phyloP scores from a whole-genome alignment of 2,888 invertebrate genomes.

The Sinotaia quadrata region DNA sequence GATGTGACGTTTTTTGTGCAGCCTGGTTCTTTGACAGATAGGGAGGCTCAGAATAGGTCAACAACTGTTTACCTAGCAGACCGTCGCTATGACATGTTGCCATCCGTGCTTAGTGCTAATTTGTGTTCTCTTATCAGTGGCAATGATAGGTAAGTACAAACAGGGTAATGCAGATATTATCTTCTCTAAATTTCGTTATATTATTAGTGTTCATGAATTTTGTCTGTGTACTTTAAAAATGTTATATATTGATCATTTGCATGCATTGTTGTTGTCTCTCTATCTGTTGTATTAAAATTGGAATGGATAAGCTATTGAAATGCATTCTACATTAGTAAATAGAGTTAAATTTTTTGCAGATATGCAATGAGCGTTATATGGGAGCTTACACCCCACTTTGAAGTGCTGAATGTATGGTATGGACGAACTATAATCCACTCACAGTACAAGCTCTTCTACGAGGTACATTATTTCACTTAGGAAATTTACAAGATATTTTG shows the following conservation, averaged over 20 bases:
- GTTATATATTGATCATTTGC: too few relatives aligned
- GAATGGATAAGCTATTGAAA: too few relatives aligned
- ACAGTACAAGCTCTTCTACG: constrained; percentile 66
- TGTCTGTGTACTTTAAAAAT: too few relatives aligned
- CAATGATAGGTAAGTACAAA: constrained; percentile 67
- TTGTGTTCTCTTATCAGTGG: constrained; percentile 68
- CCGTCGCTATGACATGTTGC: constrained; percentile 71
- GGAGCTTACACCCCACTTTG: constrained; percentile 60
- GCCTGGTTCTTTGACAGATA: constrained; percentile 52
- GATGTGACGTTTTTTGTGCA: constrained; percentile 61
- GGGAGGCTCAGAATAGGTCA: constrained; percentile 53
- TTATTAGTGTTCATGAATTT: too few relatives aligned
- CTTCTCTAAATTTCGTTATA: too few relatives aligned
- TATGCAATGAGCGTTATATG: constrained; percentile 71
- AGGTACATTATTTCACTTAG: too few relatives aligned
- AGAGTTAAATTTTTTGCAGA: constrained; percentile 48
- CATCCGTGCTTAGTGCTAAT: constrained; percentile 66
- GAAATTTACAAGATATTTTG: too few relatives aligned
- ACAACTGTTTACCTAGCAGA: constrained; percentile 66
- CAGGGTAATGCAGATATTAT: too few relatives aligned
- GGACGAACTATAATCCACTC: constrained; percentile 61
- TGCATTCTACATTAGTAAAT: too few relatives aligned
- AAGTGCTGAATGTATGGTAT: constrained; percentile 62
- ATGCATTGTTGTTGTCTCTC: not conserved
- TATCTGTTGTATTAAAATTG: not conserved